phyloP scores from a whole-genome alignment of 1,140 invertebrate species.

The Hypothenemus hampei region DNA sequence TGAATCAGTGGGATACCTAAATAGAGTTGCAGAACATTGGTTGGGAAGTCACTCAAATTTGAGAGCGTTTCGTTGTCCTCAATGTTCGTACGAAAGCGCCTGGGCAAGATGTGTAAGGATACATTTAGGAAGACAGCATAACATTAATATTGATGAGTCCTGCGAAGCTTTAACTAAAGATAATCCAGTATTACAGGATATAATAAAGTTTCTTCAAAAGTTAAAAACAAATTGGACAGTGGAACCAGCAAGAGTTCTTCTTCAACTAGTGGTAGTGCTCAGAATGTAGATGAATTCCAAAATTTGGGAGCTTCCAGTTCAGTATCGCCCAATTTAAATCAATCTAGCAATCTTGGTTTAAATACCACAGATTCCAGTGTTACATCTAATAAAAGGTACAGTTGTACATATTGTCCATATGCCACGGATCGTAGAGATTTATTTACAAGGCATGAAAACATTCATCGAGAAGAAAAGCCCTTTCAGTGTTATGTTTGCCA shows the following conservation, averaged over 20 bases:
- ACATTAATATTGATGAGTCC: conserved; percentile 56
- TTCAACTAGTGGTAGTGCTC: conserved; percentile 22
- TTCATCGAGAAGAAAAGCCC: conserved; percentile 89
- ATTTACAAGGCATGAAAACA: conserved; percentile 93
- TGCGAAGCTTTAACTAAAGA: conserved; percentile 57
- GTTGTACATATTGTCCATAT: conserved; percentile 80
- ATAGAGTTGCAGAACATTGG: conserved; percentile 78
- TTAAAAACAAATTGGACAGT: conserved; percentile 56
- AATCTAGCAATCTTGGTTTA: conserved; percentile 33
- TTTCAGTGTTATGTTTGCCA: conserved; percentile 89
- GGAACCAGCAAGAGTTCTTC: conserved; percentile 34
- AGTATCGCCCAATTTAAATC: conserved; percentile 25
- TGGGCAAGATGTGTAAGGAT: conserved; percentile 70
- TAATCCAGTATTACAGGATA: conserved; percentile 69
- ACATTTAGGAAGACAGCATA: conserved; percentile 66
- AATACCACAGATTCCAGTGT: conserved; percentile 28
- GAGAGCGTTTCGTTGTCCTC: conserved; percentile 65
- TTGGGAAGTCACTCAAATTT: conserved; percentile 73
- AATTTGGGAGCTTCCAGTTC: conserved; percentile 17
- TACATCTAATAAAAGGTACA: conserved; percentile 64
- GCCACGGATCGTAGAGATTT: conserved; percentile 88
- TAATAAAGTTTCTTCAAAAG: conserved; percentile 63
- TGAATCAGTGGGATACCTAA: conserved; percentile 72
- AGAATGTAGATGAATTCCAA: conserved; percentile 25
- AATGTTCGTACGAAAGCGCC: conserved; percentile 68